These are phyloP conservation scores for Acanthiza pusilla DNA, from an alignment of 2,797 vertebrate species.

Conservation along the genomic window DNA sequence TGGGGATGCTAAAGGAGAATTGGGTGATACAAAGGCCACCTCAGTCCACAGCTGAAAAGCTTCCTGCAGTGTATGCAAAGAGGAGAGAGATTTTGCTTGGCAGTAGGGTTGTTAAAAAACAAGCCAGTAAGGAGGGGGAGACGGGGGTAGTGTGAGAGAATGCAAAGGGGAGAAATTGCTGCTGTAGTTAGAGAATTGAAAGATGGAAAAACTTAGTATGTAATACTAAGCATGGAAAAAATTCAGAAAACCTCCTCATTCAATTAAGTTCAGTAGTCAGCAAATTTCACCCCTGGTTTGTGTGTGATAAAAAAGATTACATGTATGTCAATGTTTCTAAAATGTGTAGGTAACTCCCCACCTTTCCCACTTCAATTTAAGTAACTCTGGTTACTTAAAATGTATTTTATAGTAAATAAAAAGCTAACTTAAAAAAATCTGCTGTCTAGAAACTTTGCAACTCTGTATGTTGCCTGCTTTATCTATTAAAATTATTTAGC, in stretches of 20 bases:
- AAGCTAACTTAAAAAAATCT: background rate
- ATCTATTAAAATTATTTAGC: background rate
- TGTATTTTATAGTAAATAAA: background rate
- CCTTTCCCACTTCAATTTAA: background rate
- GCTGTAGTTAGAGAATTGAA: background rate
- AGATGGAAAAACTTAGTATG: background rate
- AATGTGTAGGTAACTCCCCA: background rate
- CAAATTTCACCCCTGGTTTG: background rate
- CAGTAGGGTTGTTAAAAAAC: background rate
- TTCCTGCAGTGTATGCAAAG: background rate
- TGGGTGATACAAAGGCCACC: background rate
- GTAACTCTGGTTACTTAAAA: background rate
- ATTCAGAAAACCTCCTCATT: background rate
- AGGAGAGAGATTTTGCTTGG: background rate
- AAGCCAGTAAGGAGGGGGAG: background rate
- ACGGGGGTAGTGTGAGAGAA: background rate
- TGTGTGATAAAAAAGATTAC: background rate
- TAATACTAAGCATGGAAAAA: background rate
- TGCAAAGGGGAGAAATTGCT: background rate
- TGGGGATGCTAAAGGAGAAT: background rate
- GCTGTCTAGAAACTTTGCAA: background rate
- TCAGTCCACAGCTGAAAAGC: background rate
- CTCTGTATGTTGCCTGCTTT: background rate
- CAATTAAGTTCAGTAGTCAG: background rate
- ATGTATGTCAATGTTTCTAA: accelerated